phyloP scores from a whole-genome alignment of 2,113 vertebrate species.

The Symphodus melops region DNA sequence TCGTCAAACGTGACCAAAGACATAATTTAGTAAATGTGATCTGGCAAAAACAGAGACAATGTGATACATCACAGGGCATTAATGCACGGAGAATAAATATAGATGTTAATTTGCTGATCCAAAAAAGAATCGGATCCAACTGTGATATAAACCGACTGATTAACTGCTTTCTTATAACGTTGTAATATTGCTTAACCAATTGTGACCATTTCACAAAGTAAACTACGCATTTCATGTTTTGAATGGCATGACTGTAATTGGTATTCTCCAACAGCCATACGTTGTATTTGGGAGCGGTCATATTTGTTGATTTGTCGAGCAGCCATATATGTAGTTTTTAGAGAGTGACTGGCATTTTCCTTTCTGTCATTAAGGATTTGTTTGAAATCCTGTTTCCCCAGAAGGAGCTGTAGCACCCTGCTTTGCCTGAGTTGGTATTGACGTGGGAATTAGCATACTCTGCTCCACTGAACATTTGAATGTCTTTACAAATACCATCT shows the following conservation, averaged over 20 bases:
- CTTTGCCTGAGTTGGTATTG: conserved; percentile 47
- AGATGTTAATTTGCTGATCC: too few relatives aligned
- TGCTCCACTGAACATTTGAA: conserved; percentile 55
- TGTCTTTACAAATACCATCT: conserved; percentile 48
- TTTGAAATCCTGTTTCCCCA: conserved; percentile 7
- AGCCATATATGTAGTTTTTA: background rate
- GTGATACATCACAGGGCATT: too few relatives aligned
- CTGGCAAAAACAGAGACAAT: too few relatives aligned
- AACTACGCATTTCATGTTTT: background rate
- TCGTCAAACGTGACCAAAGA: too few relatives aligned
- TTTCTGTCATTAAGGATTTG: background rate
- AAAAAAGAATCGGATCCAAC: too few relatives aligned
- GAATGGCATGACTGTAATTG: too few relatives aligned
- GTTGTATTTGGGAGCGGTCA: background rate
- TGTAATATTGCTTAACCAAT: too few relatives aligned
- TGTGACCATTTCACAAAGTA: too few relatives aligned
- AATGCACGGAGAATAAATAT: too few relatives aligned
- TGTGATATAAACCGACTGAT: too few relatives aligned
- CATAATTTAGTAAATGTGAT: too few relatives aligned
- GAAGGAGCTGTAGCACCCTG: conserved; percentile 33
- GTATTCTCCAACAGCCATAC: background rate
- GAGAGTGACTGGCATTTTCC: background rate
- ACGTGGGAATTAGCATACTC: conserved; percentile 50
- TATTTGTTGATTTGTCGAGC: background rate
- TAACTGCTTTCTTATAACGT: too few relatives aligned